Conservation (phyloP, 2,888 invertebrate species). For the Diogma glabrata region DNA sequence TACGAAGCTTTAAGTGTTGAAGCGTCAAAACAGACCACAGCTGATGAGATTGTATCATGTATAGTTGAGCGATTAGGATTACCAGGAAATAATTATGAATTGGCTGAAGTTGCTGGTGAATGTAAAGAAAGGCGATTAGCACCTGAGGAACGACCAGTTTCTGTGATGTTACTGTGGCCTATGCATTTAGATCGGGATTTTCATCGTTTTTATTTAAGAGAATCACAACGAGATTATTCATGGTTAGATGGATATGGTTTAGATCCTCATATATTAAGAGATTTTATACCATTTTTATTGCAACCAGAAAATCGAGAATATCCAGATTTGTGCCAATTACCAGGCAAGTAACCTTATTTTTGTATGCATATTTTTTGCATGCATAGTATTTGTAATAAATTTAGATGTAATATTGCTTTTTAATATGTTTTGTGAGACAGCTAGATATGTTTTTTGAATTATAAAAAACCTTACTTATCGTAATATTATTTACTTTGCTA, state of each 20-base stretch:
- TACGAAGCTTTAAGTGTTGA: constrained; percentile 85
- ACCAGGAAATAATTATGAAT: constrained; percentile 57
- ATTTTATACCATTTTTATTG: constrained; percentile 80
- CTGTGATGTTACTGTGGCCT: constrained; percentile 75
- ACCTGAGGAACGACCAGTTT: constrained; percentile 67
- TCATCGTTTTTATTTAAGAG: constrained; percentile 68
- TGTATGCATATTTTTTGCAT: too few relatives aligned
- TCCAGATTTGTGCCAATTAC: constrained; percentile 89
- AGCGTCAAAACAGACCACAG: constrained; percentile 83
- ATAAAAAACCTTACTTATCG: too few relatives aligned
- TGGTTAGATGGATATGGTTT: constrained; percentile 82
- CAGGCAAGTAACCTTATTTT: too few relatives aligned
- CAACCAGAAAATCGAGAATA: constrained; percentile 91
- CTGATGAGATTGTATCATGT: constrained; percentile 82
- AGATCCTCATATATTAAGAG: constrained; percentile 84
- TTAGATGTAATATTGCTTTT: too few relatives aligned
- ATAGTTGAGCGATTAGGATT: constrained; percentile 64
- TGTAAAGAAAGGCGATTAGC: constrained; percentile 86
- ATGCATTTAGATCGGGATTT: constrained; percentile 41
- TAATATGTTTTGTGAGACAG: too few relatives aligned
- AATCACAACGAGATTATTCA: constrained; percentile 70
- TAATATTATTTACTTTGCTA: too few relatives aligned
- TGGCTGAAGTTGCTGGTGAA: constrained; percentile 77
- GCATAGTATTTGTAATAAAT: too few relatives aligned
- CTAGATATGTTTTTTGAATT: too few relatives aligned